Evolutionary conservation across 2,113 vertebrate species (phyloP), one percentile per base, ranked within the genome.

Genomic region (Scophthalmus maximus): DNA sequence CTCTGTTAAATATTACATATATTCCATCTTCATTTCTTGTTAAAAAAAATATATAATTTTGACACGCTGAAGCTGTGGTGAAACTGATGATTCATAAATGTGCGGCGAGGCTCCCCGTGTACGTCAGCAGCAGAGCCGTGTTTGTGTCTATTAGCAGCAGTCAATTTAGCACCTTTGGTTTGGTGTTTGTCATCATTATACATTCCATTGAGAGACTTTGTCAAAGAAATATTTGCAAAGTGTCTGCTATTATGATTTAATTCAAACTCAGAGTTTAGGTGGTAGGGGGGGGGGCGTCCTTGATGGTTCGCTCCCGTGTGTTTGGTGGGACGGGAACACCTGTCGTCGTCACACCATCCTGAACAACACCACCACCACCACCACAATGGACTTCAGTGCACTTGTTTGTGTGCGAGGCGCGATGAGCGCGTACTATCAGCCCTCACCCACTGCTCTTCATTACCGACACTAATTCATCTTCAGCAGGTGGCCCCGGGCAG

Each of bases 381-480:
- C n/a, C 18, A 7, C 42, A 34, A n/a, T n/a, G n/a, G 6, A 32
- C 40, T 55, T 78, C 64, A 34, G 10, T 68, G 55, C 14, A 9
- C 69, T 71, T 76, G 59, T 82, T 88, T 80, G 61, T 69, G 79
- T 26, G 32, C 14, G 3, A 62, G 38, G n/a, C 42, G 29, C 49
- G 59, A 83, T 65, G 36, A 62, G 44, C 8, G 47, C 29, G 51
- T 50, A 73, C 76, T 69, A 81, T 69, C 14, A 79, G 59, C 62
- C 61, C 27, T 68, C 58, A 14, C 51, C 50, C 46, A 36, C 36
- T 67, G 44, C 57, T 77, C 68, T n/a, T n/a, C 82, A 74, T 87
- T 74, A 88, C 38, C 47, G n/a, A 5, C 78, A 68, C 78, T 85
- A 58, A 76, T 64, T 78, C 71, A 83, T 83, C 61, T 84, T 30